Base-by-base conservation (phyloP, 2,113 vertebrate species). In the Anguilla japonica region DNA sequence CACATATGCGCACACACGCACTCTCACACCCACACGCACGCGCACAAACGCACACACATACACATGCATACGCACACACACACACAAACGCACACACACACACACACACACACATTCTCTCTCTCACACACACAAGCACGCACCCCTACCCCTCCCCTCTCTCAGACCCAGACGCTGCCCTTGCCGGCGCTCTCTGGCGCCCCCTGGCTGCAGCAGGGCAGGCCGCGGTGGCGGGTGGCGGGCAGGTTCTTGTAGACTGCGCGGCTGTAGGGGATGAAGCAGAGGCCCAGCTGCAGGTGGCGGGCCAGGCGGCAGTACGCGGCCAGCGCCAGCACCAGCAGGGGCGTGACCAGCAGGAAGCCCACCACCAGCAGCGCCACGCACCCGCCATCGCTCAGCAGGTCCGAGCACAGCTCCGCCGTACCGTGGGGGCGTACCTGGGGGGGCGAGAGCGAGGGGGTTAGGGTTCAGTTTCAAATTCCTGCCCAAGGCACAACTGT, bases 241-340 rank as follows among this genome's bases (percentile, higher is more conserved):
- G 95, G 94, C 80, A 95, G 91, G 89, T 96, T 96, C 89, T 96
- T 95, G 90, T 98, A 98, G 82, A 98, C 96, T 0, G 97, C 97
- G 0, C 96, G 95, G 93, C 97, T 98, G 93, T 98, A 98, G 79
- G 97, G 97, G 46, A 98, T 95, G 41, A 98, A 97, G 88, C 97
- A 98, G 86, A 97, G 92, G 56, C 95, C 94, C 82, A 98, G 95
- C 90, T 97, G 96, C 7, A 98, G 96, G 89, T 96, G 95, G 14
- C 97, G 95, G 5, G 96, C 97, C 87, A 98, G 92, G 41, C 97
- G 96, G 83, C 97, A 97, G 91, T 96, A 98, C 56, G 96, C 97
- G 0, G 97, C 97, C 80, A 98, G 91, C 0, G 97, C 97, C 85
- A 98, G 92, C 79, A 98, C 97, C 88, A 97, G 95, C 81, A 98